Conservation (phyloP, 2,797 vertebrate species). For the Dryobates pubescens region DNA sequence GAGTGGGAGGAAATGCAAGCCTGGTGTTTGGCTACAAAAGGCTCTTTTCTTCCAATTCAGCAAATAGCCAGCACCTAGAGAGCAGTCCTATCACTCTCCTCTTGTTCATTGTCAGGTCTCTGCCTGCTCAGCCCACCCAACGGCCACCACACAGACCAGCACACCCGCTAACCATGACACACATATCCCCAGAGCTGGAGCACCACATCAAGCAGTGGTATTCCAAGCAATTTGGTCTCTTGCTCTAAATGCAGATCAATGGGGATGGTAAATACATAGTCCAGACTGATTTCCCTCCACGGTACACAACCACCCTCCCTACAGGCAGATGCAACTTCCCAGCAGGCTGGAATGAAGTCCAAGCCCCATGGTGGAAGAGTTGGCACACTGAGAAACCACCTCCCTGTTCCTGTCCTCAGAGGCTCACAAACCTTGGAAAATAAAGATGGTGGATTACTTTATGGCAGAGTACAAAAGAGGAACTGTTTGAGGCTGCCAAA, state of each 20-base stretch:
- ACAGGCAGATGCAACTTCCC: background rate
- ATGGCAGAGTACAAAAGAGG: background rate
- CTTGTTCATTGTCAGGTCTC: background rate
- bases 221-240: background rate
- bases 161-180: accelerated
- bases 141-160: accelerated
- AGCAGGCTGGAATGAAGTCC: background rate
- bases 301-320: background rate
- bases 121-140: background rate
- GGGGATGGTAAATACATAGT: background rate
- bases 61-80: background rate
- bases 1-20: background rate
- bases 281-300: accelerated
- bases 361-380: background rate
- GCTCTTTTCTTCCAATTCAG: background rate
- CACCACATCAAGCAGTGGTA: background rate
- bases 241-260: background rate
- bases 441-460: background rate
- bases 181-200: background rate
- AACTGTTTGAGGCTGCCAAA: background rate
- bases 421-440: background rate
- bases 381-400: background rate
- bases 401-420: background rate
- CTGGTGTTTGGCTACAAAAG: background rate
- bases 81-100: background rate